Evolutionary conservation across 2,113 vertebrate species (phyloP).

Genomic region (Anhinga anhinga): DNA sequence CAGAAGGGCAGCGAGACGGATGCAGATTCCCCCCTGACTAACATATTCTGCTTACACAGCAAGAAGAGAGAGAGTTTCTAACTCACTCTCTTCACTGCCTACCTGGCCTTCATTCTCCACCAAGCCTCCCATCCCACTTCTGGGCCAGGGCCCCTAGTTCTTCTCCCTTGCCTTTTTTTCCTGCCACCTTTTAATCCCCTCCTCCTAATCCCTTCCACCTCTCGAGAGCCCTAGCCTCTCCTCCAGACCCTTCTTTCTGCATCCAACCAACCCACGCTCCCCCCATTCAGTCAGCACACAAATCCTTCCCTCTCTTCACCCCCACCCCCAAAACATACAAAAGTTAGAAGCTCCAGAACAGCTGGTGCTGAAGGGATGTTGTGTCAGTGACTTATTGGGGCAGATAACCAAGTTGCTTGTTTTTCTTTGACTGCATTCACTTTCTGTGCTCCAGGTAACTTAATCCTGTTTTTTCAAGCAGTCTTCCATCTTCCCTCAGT

Average conservation of each 20-base stretch:
- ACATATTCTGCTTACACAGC: accelerated
- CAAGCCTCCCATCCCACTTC: background rate
- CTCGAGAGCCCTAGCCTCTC: background rate
- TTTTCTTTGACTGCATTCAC: background rate
- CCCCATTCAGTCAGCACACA: background rate
- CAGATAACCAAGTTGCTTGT: background rate
- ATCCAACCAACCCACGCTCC: background rate
- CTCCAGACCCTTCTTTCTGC: background rate
- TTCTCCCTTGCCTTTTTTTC: background rate
- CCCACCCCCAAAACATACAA: background rate
- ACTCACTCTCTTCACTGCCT: background rate
- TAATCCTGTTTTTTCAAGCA: background rate
- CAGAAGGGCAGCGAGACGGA: background rate
- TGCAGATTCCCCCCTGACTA: background rate
- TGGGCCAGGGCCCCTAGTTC: background rate
- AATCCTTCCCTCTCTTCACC: background rate
- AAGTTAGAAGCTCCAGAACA: background rate
- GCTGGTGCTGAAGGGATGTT: background rate
- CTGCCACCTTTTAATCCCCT: background rate
- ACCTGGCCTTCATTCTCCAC: background rate
- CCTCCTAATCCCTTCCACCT: background rate
- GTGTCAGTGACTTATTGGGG: background rate
- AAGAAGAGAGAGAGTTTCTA: background rate
- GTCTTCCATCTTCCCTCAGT: background rate
- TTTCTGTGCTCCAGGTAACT: slow-evolving; percentile 6